Evolutionary conservation across 2,113 vertebrate species (phyloP).

Genomic region (Brachyhypopomus occidentalis): DNA sequence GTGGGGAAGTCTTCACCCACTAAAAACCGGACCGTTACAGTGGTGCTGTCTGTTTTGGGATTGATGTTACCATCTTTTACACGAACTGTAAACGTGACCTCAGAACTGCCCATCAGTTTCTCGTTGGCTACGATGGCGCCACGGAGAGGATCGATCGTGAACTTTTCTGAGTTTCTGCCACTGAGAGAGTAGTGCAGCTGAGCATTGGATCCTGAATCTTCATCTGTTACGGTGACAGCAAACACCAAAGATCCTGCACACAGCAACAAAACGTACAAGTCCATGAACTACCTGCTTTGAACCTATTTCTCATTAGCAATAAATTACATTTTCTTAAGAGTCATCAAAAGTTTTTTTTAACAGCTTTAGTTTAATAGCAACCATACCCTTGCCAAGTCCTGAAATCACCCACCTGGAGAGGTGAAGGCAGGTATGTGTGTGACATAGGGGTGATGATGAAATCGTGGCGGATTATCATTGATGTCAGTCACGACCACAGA

Average conservation of each 20-base stretch:
- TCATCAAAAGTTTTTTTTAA: too few species aligned
- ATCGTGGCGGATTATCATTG: slow-evolving; percentile 94
- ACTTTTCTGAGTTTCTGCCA: slow-evolving; percentile 88
- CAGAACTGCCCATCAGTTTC: slow-evolving; percentile 77
- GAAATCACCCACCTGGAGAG: slow-evolving; percentile 78
- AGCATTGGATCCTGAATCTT: slow-evolving; percentile 86
- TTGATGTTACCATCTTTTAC: slow-evolving; percentile 84
- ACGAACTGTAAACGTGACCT: slow-evolving; percentile 90
- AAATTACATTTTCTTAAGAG: too few species aligned
- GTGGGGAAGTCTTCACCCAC: slow-evolving; percentile 86
- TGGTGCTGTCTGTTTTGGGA: slow-evolving; percentile 89
- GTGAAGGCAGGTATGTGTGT: slow-evolving; percentile 90
- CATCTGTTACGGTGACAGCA: slow-evolving; percentile 93
- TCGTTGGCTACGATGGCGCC: slow-evolving; percentile 88
- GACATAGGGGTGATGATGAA: slow-evolving; percentile 97
- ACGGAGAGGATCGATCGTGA: slow-evolving; percentile 87
- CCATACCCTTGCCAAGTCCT: neutral
- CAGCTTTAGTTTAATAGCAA: too few species aligned
- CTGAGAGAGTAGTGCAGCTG: slow-evolving; percentile 91
- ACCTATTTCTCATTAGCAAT: too few species aligned
- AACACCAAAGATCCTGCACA: slow-evolving; percentile 90
- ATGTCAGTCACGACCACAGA: slow-evolving; percentile 84
- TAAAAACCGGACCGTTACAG: slow-evolving; percentile 91
- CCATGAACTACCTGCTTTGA: neutral
- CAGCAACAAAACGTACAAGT: neutral